These are phyloP conservation scores for Ceyx cyanopectus DNA, from an alignment of 2,113 vertebrate genomes.

Conservation along the genomic window DNA sequence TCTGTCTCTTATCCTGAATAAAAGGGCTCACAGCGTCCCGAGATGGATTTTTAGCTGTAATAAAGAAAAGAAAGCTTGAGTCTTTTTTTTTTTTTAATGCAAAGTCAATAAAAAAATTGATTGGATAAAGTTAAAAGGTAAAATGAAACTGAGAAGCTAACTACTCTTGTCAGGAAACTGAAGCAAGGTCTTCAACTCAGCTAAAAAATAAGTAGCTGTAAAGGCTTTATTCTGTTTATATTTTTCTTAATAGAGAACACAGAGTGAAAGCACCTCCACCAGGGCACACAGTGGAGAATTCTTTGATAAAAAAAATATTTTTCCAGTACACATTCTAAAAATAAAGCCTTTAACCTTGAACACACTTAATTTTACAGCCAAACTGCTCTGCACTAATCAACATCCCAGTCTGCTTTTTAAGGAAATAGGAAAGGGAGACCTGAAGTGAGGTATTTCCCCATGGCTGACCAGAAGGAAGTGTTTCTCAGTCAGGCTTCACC, in stretches of 20 bases:
- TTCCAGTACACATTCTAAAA: neutral
- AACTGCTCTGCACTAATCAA: neutral
- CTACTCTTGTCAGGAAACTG: neutral
- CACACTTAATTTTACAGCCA: neutral
- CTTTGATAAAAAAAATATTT: neutral
- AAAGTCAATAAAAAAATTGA: neutral
- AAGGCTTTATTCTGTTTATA: neutral
- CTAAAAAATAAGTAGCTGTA: neutral
- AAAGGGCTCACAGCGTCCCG: neutral
- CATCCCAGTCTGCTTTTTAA: neutral
- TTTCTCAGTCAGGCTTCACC: neutral
- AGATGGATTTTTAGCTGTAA: neutral
- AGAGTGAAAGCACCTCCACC: neutral
- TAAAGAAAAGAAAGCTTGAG: neutral
- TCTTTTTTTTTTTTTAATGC: neutral
- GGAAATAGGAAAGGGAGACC: neutral
- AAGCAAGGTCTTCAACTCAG: neutral
- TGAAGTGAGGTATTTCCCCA: neutral
- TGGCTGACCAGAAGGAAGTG: neutral
- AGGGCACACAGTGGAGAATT: neutral
- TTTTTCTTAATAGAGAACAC: neutral
- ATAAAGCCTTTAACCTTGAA: neutral
- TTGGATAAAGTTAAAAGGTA: neutral
- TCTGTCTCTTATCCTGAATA: neutral
- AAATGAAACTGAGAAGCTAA: neutral